Percentiles rank a stretch among this genome's conserved stretches.
Evolutionary conservation across 2,113 vertebrate genomes (phyloP).

Genomic region (Sprattus sprattus): DNA sequence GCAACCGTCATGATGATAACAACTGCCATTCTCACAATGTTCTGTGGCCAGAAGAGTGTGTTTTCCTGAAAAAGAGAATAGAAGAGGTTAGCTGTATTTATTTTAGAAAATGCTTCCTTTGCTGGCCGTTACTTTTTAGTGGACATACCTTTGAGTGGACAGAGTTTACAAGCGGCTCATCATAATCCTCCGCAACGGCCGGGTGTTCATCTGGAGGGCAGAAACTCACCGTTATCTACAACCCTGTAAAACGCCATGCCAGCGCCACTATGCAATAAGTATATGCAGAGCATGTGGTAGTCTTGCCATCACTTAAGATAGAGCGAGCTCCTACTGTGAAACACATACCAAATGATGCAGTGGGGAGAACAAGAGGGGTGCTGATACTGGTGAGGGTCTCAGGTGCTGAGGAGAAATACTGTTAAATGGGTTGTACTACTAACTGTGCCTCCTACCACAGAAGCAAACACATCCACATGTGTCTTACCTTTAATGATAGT

Average conservation of each 20-base stretch:
- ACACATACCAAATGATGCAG: not conserved
- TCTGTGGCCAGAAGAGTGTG: not conserved
- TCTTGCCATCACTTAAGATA: not conserved
- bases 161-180: not conserved
- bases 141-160: not conserved
- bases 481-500: conserved; percentile 13
- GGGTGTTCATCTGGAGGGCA: not conserved
- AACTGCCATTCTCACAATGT: not conserved
- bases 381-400: not conserved
- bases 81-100: not conserved
- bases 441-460: not conserved
- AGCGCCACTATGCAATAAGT: not conserved
- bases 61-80: not conserved
- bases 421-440: not conserved
- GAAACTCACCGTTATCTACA: not conserved
- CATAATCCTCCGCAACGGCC: not conserved
- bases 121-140: not conserved
- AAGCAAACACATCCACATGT: not conserved
- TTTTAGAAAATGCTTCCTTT: not conserved
- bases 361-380: not conserved
- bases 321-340: not conserved
- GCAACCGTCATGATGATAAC: not conserved
- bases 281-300: not conserved
- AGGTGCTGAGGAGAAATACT: not conserved
- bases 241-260: not conserved